Conservation (phyloP, 2,113 vertebrate species). For the Eurystomus gularis region DNA sequence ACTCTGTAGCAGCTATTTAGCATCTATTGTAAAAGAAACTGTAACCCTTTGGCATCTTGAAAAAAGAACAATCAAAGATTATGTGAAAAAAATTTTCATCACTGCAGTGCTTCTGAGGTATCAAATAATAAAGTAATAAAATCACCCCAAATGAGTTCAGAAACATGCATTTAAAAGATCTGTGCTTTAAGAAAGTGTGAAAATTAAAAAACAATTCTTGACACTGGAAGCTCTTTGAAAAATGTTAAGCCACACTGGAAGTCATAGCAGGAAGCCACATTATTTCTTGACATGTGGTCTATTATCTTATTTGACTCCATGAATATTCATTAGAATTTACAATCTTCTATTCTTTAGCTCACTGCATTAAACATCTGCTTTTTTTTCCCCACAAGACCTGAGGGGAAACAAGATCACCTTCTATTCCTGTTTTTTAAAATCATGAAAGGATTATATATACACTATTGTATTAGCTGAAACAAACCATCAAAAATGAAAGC, state of each 20-base stretch:
- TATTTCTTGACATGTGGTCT: neutral
- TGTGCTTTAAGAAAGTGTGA: neutral
- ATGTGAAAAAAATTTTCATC: neutral
- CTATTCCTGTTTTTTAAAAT: neutral
- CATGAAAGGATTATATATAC: neutral
- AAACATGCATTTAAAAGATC: neutral
- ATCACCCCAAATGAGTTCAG: neutral
- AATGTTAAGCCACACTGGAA: neutral
- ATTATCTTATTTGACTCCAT: neutral
- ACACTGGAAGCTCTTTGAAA: neutral
- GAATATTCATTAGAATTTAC: slow-evolving; percentile 41
- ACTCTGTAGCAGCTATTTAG: neutral
- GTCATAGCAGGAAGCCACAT: neutral
- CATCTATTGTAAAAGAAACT: neutral
- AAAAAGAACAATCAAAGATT: neutral
- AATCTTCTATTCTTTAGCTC: neutral
- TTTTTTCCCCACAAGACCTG: neutral
- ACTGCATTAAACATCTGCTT: neutral
- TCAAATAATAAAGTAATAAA: neutral
- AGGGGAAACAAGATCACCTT: neutral
- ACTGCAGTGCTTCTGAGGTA: neutral
- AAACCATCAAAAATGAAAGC: neutral
- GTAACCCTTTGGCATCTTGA: neutral
- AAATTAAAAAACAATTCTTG: neutral
- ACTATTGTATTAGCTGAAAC: neutral